Base-by-base conservation (phyloP, 2,797 vertebrate genomes). In the Scleropages formosus region DNA sequence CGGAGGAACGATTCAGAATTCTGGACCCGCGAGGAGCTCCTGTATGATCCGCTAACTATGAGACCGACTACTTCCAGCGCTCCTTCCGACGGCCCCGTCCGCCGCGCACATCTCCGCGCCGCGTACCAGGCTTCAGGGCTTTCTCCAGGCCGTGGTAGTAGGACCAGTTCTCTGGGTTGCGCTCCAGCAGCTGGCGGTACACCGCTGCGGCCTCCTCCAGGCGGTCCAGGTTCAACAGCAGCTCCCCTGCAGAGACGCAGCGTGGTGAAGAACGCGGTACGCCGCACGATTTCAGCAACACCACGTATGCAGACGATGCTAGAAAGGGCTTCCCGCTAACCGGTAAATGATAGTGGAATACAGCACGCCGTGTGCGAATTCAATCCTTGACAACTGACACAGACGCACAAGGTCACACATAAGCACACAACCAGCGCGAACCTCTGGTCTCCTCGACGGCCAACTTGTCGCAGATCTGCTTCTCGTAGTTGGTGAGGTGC, bases 391-490 rank as follows among this genome's bases (percentile, higher is more conserved):
- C n/a, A n/a, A n/a, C n/a, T n/a, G n/a, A n/a, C 6, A 6, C 31
- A 39, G 39, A 39, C 39, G 31, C 31, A 39, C 31, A 39, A 39
- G 6, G 2, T 39, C 31, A 39, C 31, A 39, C 6, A 6, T n/a
- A n/a, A n/a, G 31, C 2, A 39, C 39, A 39, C 64, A 16, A 24
- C 12, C 1, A 0, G 20, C 10, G 13, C 84, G 24, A 89, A 99
- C 98, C 98, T 95, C 95, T 93, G 7, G 94, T 98, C 93, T 99
- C 97, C 85, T 99, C 96, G 60, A 98, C 96, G 3, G 98, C 97
- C 88, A 99, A 90, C 86, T 99, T 99, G 89, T 99, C 98, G 86
- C 97, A 99, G 87, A 99, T 98, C 86, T 98, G 98, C 80, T 98
- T 98, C 89, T 99, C 96, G 9, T 98, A 98, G 81, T 92, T 98